Evolutionary conservation across 2,888 invertebrate species (phyloP), one percentile per base, ranked within the genome.

Genomic region (Camptogramma bilineatum): DNA sequence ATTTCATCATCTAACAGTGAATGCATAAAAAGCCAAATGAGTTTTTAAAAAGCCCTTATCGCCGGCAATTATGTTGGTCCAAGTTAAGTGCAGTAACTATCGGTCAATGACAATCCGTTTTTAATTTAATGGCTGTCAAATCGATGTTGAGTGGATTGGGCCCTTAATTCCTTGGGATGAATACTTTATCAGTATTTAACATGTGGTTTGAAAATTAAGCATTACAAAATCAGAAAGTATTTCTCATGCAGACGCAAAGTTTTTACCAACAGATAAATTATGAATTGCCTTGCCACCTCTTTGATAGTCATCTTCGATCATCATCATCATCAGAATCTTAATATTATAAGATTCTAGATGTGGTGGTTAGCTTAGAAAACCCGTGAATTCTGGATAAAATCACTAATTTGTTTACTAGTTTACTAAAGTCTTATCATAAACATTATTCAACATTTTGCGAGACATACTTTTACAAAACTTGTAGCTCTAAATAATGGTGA

Each of bases 121-220:
- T 87, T 88, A 90, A 90, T 90, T 89, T 85, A 85, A 87, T 82
- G 73, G 78, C 81, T 86, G 85, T 85, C 83, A 83, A 83, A 82
- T 71, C 71, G 65, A 73, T 73, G 74, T 78, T 73, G 79, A 82
- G 80, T 79, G 76, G 71, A 72, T 70, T 71, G 72, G 66, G 73
- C 66, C 75, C 74, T 73, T 77, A 77, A 62, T 68, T 66, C 68
- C 66, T 68, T 69, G 72, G 71, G 74, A 76, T 71, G 69, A 70
- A 68, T 71, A 71, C 73, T 71, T 79, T 79, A 79, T 80, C 78
- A 71, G 72, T 65, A 67, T 69, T 70, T 70, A 61, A 65, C 73
- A 69, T 70, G 70, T 73, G 73, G 69, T 71, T 69, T 69, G 57
- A 59, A 64, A 69, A 71, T 65, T 68, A 68, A 55, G 66, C 57